Evolutionary conservation across 2,113 vertebrate species (phyloP).

Genomic region (Crotalus viridis): DNA sequence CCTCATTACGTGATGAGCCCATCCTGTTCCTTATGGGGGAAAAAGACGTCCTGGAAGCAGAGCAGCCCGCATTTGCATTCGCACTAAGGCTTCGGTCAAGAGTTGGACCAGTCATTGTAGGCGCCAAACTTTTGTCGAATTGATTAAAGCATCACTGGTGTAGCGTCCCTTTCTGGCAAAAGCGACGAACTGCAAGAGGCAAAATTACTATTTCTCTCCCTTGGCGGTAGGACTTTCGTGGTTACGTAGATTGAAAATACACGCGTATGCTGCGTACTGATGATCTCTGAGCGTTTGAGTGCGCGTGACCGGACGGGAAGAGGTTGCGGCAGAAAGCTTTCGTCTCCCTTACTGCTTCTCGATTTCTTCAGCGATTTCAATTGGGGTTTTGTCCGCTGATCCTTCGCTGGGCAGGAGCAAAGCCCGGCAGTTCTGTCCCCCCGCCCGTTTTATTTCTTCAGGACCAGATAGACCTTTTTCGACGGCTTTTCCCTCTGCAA

Average conservation of each 20-base stretch:
- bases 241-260: background rate
- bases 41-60: background rate
- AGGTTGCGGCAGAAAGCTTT: background rate
- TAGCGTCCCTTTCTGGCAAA: conserved; percentile 54
- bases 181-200: conserved; percentile 9
- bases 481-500: background rate
- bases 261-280: background rate
- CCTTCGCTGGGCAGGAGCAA: background rate
- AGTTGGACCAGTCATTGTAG: background rate
- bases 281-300: background rate
- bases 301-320: background rate
- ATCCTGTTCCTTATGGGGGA: too few relatives aligned
- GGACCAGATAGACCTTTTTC: background rate
- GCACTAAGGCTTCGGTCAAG: background rate
- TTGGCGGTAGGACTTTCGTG: background rate
- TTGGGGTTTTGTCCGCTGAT: background rate
- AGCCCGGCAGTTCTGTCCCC: background rate
- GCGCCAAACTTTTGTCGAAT: background rate
- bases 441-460: background rate
- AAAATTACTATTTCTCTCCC: background rate
- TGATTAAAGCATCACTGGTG: conserved; percentile 31
- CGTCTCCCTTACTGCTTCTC: background rate
- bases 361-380: background rate
- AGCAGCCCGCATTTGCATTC: background rate
- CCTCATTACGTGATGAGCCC: background rate